These are phyloP conservation scores for Macrobrachium nipponense DNA, from an alignment of 1,140 invertebrate genomes.

Conservation along the genomic window DNA sequence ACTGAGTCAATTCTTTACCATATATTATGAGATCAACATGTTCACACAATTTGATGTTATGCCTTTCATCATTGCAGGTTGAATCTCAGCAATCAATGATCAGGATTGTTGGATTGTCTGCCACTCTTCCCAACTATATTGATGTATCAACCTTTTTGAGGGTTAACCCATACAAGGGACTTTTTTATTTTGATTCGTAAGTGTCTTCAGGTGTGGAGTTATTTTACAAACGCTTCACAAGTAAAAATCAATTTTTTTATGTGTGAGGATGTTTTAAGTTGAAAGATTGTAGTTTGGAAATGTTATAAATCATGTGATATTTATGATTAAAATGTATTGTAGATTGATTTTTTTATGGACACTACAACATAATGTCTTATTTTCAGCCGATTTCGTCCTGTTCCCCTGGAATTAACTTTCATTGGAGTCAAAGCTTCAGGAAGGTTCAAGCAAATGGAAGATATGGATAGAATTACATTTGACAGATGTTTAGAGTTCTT, in stretches of 20 bases:
- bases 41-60: too few species aligned
- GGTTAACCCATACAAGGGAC: slow-evolving; percentile 91
- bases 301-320: too few species aligned
- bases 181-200: slow-evolving; percentile 95
- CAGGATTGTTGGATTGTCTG: slow-evolving; percentile 96
- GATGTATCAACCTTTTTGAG: slow-evolving; percentile 95
- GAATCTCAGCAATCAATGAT: slow-evolving; percentile 97
- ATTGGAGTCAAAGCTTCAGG: slow-evolving; percentile 88
- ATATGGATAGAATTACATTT: slow-evolving; percentile 95
- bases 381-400: slow-evolving; percentile 85
- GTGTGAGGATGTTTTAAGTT: too few species aligned
- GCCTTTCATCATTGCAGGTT: slow-evolving; percentile 79
- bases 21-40: too few species aligned
- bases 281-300: too few species aligned
- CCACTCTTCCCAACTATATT: slow-evolving; percentile 97
- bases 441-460: slow-evolving; percentile 80
- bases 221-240: not conserved
- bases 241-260: not conserved
- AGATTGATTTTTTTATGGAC: too few species aligned
- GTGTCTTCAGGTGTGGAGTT: not conserved
- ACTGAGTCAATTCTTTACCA: too few species aligned
- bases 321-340: too few species aligned
- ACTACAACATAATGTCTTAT: not conserved
- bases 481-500: slow-evolving; percentile 91
- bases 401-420: slow-evolving; percentile 93